Base-by-base conservation (phyloP, 2,113 vertebrate genomes). In the Oncorhynchus keta region DNA sequence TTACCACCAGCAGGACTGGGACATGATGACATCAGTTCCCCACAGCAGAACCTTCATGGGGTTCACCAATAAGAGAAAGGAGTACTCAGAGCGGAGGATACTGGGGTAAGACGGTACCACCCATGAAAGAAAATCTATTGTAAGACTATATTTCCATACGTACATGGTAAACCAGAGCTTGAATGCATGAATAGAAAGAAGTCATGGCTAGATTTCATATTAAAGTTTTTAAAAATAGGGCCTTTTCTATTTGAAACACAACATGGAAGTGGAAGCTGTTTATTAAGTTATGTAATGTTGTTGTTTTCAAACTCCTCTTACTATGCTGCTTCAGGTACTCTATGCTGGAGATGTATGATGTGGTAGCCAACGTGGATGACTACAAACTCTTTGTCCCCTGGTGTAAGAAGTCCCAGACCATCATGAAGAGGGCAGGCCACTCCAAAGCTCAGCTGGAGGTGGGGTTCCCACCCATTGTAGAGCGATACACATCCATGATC, bases 341-440 rank as follows among this genome's bases (percentile, higher is more conserved):
- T 35, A 99, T 98, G 96, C 96, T 94, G 92, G 96, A 99, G 87
- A 99, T 99, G 97, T 98, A 93, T 3, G 95, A 96, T 0, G 96
- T 99, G 30, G 97, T 99, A 61, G 87, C 96, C 85, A 97, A 97
- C 4, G 96, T 99, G 49, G 95, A 98, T n/a, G 96, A 98, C 5
- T 99, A 99, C 87, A 96, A 96, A 62, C 87, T 89, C 79, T 98
- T 99, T 66, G 97, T 99, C 73, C 97, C 97, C 1, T 99, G 96
- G 96, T 98, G 97, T 88, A 97, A 97, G 91, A 97, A 94, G 85
- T 99, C 97, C 0, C 89, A 93, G 83, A 95, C 96, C 77, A 84
- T 98, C 26, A 92, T 95, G 86, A 96, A 88, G 73, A 93, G 97
- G 68, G 87, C 95, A 0, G 95, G 97, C 1, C 94, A 98, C 79